A percentile compares a stretch with the other conserved stretches of the same genome.
phyloP scores from a whole-genome alignment of 1,140 invertebrate genomes.

The Calosoma granatense region DNA sequence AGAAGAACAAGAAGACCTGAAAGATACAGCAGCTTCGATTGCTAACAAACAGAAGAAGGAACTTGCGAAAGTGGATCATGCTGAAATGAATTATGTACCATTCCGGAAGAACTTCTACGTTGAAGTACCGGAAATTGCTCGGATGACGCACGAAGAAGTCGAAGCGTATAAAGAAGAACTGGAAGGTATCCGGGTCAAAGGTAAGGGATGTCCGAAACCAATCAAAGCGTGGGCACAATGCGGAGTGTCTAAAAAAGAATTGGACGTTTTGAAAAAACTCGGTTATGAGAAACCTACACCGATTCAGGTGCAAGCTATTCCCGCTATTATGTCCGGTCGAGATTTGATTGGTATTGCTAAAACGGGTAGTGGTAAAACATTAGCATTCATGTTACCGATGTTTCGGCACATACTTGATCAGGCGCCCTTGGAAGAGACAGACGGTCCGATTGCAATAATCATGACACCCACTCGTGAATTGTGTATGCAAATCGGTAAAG shows the following conservation, averaged over 20 bases:
- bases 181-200: constrained; percentile 78
- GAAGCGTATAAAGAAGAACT: constrained; percentile 74
- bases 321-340: constrained; percentile 94
- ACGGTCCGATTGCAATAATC: constrained; percentile 93
- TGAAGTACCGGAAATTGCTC: constrained; percentile 71
- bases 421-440: constrained; percentile 81
- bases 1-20: constrained; percentile 91
- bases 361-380: constrained; percentile 97
- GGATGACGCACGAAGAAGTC: constrained; percentile 85
- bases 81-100: constrained; percentile 68
- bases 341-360: constrained; percentile 99
- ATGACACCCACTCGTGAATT: constrained; percentile 98
- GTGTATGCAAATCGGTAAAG: constrained; percentile 97
- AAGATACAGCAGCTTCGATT: constrained; percentile 79
- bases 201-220: constrained; percentile 44
- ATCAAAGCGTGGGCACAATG: constrained; percentile 90
- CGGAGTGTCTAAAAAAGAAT: constrained; percentile 92
- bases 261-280: constrained; percentile 88
- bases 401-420: constrained; percentile 97
- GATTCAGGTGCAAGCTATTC: constrained; percentile 97
- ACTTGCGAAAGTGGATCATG: constrained; percentile 80
- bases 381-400: constrained; percentile 97
- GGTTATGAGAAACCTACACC: constrained; percentile 96
- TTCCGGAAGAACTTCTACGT: constrained; percentile 97
- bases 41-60: constrained; percentile 85